These are phyloP conservation scores for Galerucella calmariensis DNA, from an alignment of 2,888 invertebrate species.

Conservation along the genomic window DNA sequence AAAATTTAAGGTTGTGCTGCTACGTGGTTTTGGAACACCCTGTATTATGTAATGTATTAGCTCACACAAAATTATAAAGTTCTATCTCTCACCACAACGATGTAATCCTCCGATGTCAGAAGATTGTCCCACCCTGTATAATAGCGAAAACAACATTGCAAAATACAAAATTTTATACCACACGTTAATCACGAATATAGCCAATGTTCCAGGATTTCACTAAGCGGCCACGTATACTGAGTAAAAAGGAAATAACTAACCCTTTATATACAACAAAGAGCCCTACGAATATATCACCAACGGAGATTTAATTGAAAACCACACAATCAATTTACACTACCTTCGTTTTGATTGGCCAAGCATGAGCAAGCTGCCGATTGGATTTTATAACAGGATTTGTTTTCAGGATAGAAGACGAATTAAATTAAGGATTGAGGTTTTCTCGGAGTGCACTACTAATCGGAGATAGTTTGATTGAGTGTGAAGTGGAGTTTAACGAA, in stretches of 20 bases:
- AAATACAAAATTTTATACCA: no score
- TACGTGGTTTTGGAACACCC: no score
- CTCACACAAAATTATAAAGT: no score
- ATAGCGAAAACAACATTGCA: no score
- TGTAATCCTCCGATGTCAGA: no score
- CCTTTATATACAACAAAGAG: neutral
- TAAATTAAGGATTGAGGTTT: slow-evolving; percentile 39
- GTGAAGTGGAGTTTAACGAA: neutral
- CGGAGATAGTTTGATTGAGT: neutral
- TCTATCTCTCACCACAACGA: no score
- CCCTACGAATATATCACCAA: slow-evolving; percentile 2
- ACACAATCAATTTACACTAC: slow-evolving; percentile 33
- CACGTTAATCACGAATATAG: no score
- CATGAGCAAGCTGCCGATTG: slow-evolving; percentile 22
- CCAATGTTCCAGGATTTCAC: no score
- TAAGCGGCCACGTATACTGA: no score
- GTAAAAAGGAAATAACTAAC: neutral
- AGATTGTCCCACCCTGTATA: no score
- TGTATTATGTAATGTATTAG: no score
- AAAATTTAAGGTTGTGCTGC: no score
- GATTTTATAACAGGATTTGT: slow-evolving; percentile 51
- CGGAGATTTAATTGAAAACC: slow-evolving; percentile 29
- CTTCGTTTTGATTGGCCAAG: slow-evolving; percentile 41
- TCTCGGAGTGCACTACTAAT: neutral
- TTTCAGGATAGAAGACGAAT: slow-evolving; percentile 45